These are phyloP conservation scores for Alligator mississippiensis DNA, from an alignment of 2,113 vertebrate genomes.

Conservation along the genomic window DNA sequence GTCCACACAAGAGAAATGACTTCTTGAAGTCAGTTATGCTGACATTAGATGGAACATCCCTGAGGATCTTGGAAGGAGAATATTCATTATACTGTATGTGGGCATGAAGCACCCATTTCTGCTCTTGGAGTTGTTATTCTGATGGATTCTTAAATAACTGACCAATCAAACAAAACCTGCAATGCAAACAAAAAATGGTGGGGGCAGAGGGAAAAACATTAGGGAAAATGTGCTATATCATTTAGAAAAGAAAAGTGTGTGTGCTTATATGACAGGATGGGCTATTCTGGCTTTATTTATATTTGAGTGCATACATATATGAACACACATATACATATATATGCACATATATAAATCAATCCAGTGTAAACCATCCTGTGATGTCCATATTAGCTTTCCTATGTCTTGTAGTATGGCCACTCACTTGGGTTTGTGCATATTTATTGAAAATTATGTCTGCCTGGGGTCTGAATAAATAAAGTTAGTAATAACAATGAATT, in stretches of 20 bases:
- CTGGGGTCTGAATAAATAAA: slow-evolving; percentile 46
- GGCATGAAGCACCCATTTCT: not conserved
- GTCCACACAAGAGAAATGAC: not conserved
- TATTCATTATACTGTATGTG: not conserved
- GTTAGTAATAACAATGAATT: slow-evolving; percentile 17
- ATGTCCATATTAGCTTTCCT: not conserved
- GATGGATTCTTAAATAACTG: not conserved
- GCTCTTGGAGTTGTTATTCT: not conserved
- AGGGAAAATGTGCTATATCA: too few species aligned
- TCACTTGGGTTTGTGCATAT: not conserved
- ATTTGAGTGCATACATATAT: too few species aligned
- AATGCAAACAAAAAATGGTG: not conserved
- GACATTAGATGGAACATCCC: not conserved
- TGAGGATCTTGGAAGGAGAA: not conserved
- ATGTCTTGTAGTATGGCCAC: not conserved
- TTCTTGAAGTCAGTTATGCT: not conserved
- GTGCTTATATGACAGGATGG: too few species aligned
- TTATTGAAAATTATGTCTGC: slow-evolving; percentile 9
- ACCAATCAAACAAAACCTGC: not conserved
- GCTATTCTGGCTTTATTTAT: too few species aligned
- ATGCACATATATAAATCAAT: too few species aligned
- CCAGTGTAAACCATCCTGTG: not conserved
- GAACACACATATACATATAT: too few species aligned
- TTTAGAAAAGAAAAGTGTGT: too few species aligned
- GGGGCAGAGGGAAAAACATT: too few species aligned